Percentiles rank a stretch among this genome's conserved stretches.
Evolutionary conservation across 92 coral and sea anemone genomes (phyloP).

Genomic region (Hydrozoanthus gracilis): DNA sequence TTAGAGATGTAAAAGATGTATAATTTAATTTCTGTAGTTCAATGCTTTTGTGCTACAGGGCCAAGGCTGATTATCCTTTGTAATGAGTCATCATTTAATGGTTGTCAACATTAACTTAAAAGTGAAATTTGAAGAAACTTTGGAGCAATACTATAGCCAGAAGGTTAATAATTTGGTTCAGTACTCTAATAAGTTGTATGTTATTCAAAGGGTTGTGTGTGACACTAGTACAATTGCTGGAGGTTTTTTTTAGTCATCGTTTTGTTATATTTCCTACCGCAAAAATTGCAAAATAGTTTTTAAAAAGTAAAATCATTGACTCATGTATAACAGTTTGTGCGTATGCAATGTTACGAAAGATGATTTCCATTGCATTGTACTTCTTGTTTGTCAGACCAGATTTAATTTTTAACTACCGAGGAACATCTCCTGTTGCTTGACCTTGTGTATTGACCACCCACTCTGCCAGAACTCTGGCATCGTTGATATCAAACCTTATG

Average conservation of each 20-base stretch:
- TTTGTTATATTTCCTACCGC: not conserved
- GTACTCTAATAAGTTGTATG: not conserved
- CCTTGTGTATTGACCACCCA: constrained; percentile 22
- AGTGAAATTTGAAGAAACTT: not conserved
- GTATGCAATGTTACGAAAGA: not conserved
- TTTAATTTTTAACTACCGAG: not conserved
- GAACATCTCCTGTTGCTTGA: constrained; percentile 21
- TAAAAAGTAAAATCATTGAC: too few relatives aligned
- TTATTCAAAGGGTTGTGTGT: not conserved
- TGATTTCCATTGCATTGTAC: not conserved
- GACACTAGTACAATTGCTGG: not conserved
- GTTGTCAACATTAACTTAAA: not conserved
- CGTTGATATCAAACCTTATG: constrained; percentile 25
- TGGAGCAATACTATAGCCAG: not conserved
- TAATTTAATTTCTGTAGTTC: not conserved
- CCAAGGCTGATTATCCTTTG: not conserved
- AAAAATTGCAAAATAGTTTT: too few relatives aligned
- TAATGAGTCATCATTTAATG: not conserved
- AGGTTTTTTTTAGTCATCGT: not conserved
- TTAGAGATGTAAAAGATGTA: not conserved
- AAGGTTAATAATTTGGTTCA: not conserved
- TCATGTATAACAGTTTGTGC: not conserved
- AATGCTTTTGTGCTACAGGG: not conserved
- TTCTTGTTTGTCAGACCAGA: not conserved
- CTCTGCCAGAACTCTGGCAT: constrained; percentile 28